phyloP scores from a whole-genome alignment of 2,797 vertebrate genomes.

The Scarus forsteni region DNA sequence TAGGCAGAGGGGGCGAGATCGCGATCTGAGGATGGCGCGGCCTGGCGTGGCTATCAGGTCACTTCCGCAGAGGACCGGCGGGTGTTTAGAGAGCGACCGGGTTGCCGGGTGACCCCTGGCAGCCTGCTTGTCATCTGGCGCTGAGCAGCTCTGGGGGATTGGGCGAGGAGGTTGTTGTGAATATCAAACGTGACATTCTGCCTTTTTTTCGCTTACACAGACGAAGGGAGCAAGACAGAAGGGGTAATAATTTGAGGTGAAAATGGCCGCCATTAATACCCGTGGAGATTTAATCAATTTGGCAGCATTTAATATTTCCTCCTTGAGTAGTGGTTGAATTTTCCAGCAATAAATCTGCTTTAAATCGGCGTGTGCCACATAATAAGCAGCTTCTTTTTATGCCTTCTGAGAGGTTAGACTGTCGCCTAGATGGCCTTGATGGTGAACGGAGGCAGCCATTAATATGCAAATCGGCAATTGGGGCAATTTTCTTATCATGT shows the following conservation, averaged over 20 bases:
- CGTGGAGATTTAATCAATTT: neutral
- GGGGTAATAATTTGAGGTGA: constrained; percentile 50
- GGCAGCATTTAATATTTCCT: constrained; percentile 20
- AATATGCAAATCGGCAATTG: constrained; percentile 74
- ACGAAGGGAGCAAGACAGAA: constrained; percentile 22
- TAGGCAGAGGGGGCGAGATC: constrained; percentile 41
- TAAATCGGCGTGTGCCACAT: constrained; percentile 22
- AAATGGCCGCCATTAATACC: constrained; percentile 35
- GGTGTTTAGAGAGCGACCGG: constrained; percentile 67
- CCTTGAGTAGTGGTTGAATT: constrained; percentile 20
- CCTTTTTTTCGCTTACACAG: constrained; percentile 57
- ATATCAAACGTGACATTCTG: constrained; percentile 81
- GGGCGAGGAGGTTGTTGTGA: constrained; percentile 63
- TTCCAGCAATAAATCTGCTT: constrained; percentile 19
- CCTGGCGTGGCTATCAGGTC: constrained; percentile 75
- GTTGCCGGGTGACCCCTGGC: constrained; percentile 78
- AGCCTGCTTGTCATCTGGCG: constrained; percentile 81
- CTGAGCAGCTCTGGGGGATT: constrained; percentile 67
- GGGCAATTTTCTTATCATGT: constrained; percentile 75
- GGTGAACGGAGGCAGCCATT: constrained; percentile 74
- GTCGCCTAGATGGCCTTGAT: constrained; percentile 47
- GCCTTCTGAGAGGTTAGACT: constrained; percentile 54
- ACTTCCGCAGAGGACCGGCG: constrained; percentile 68
- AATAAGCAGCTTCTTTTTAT: constrained; percentile 28
- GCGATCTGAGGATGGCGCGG: constrained; percentile 45